Conservation (phyloP, 2,888 invertebrate species). For the Hyposoter didymator region DNA sequence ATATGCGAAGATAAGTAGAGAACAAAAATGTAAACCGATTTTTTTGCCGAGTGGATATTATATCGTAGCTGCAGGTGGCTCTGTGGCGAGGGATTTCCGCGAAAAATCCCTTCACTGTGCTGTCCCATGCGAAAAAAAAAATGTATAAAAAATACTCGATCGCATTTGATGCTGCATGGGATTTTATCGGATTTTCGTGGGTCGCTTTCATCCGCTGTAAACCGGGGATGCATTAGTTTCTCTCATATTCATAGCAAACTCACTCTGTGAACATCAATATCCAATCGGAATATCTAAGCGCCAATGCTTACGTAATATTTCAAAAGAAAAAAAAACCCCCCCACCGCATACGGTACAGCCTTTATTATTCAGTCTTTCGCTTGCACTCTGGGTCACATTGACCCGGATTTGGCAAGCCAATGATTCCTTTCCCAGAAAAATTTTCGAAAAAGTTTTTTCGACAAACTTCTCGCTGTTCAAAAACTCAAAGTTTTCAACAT, state of each 20-base stretch:
- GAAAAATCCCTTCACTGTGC: slow-evolving; percentile 21
- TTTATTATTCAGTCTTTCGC: not conserved
- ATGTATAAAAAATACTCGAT: slow-evolving; percentile 8
- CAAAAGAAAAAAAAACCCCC: not conserved
- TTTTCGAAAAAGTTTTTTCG: too few relatives aligned
- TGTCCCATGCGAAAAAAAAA: slow-evolving; percentile 35
- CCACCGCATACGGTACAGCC: not conserved
- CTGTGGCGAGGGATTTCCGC: slow-evolving; percentile 20
- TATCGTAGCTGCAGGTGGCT: slow-evolving; percentile 40
- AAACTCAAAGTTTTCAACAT: too few relatives aligned
- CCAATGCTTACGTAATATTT: not conserved
- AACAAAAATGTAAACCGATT: slow-evolving; percentile 17
- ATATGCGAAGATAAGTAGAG: slow-evolving; percentile 39
- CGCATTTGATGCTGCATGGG: slow-evolving; percentile 47
- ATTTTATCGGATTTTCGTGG: slow-evolving; percentile 38
- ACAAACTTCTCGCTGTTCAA: too few relatives aligned
- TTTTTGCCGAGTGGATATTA: slow-evolving; percentile 51
- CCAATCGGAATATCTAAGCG: not conserved
- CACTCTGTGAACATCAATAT: not conserved
- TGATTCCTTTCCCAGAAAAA: too few relatives aligned
- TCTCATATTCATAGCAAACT: slow-evolving; percentile 14
- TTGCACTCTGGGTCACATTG: not conserved
- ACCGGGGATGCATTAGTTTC: slow-evolving; percentile 11
- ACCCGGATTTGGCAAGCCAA: too few relatives aligned
- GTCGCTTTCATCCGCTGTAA: slow-evolving; percentile 22